Evolutionary conservation across 1,140 invertebrate genomes (phyloP), one percentile per base, ranked within the genome.

Genomic region (Diabrotica virgifera): DNA sequence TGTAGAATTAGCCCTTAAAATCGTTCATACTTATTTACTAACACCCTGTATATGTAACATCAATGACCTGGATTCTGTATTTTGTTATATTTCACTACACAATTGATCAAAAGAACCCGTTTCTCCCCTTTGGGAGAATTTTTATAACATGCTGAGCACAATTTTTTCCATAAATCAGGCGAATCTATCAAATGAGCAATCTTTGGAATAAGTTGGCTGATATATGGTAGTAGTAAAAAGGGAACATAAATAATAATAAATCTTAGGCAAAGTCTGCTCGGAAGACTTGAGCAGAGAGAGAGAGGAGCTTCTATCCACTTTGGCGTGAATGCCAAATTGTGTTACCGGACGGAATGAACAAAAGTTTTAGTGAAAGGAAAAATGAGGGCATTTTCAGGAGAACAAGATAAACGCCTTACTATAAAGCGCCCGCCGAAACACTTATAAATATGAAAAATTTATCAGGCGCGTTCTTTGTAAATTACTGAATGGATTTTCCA

Each of bases 291-390:
- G 8, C n/a, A n/a, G n/a, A n/a, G n/a, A n/a, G n/a, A n/a, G n/a
- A n/a, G n/a, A n/a, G 6, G 40, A 8, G 40, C n/a, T n/a, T 46
- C 8, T n/a, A 46, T 46, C 40, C 40, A 46, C 40, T 46, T 46
- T 46, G n/a, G 40, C 40, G 40, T 46, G n/a, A 46, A 46, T 46
- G 40, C 40, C 40, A 46, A 46, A 46, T 46, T 46, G 40, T 46
- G 40, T 46, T 46, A 46, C 8, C 40, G 40, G 40, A 46, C 40
- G 40, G n/a, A 46, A 46, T 46, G 40, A 46, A 46, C 40, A 8
- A n/a, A 46, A 46, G 8, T 46, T 46, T 46, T 46, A 46, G n/a
- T n/a, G 40, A 5, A 46, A 46, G 8, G 40, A 46, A 46, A 46
- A 46, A 46, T 46, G 40, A 46, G 40, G 4, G n/a, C n/a, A 46